Base-by-base conservation (phyloP, 2,888 invertebrate genomes). In the Drosophila anomalipes region DNA sequence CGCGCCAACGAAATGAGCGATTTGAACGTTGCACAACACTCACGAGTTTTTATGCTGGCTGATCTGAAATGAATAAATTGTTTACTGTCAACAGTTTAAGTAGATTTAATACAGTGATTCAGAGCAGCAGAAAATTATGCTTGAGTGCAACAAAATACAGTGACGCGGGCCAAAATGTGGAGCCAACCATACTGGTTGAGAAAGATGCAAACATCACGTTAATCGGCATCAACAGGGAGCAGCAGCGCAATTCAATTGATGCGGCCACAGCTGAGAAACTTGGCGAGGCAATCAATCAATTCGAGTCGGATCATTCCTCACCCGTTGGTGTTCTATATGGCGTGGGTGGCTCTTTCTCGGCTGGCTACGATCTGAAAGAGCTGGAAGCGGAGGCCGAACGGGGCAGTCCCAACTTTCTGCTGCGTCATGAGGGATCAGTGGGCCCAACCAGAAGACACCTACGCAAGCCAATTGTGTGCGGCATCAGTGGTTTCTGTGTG, bases 281-380 rank as follows among this genome's bases (percentile, higher is more conserved):
- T 28, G 94, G 95, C 0, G 94, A 95, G 41, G 97, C 97, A 0
- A 95, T 99, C 59, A 94, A 95, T 76, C 94, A 94, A 22, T 99
- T 98, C 93, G 98, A 99, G 80, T 94, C 95, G 33, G 97, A 98
- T 91, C 93, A 95, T 0, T 93, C 94, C 0, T 94, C 96, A 0
- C 94, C 94, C 61, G 96, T 96, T 4, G 97, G 96, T 19, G 96
- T 99, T 3, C 94, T 99, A 4, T 95, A 98, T 92, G 99, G 99
- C 19, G 95, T 96, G 86, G 98, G 98, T 19, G 98, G 98, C 1
- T 97, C 96, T 63, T 99, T 99, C 93, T 98, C 97, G 92, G 96
- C 98, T 3, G 99, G 99, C 0, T 97, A 96, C 92, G 98, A 99
- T 93, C 94, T 99, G 57, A 94, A 95, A 65, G 97, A 98, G 89